Evolutionary conservation across 1,140 invertebrate genomes (phyloP).

Genomic region (Drosophila prosaltans): DNA sequence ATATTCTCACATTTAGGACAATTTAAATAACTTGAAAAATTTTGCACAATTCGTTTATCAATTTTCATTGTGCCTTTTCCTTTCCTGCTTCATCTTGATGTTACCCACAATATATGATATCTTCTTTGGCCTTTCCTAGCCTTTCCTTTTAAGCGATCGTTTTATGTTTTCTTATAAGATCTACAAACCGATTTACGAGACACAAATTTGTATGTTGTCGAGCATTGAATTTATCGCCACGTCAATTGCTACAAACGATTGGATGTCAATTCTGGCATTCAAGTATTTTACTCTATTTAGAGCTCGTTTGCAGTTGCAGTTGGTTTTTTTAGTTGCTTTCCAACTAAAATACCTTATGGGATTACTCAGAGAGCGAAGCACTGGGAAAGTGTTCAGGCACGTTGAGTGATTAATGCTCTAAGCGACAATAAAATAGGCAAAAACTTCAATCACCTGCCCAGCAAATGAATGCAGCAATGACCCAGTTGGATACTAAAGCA

Average conservation of each 20-base stretch:
- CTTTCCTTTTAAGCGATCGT: too few species aligned
- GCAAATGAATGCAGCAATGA: constrained; percentile 52
- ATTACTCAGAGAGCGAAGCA: constrained; percentile 37
- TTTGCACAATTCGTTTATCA: too few species aligned
- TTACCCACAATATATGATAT: too few species aligned
- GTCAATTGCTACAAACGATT: constrained; percentile 59
- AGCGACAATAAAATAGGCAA: constrained; percentile 28
- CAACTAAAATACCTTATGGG: constrained; percentile 35
- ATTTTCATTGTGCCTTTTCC: too few species aligned
- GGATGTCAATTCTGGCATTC: constrained; percentile 65
- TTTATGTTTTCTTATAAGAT: too few species aligned
- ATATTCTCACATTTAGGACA: too few species aligned
- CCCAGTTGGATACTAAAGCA: constrained; percentile 54
- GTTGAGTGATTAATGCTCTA: constrained; percentile 50
- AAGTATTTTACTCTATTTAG: constrained; percentile 28
- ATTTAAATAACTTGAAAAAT: too few species aligned
- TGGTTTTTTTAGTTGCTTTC: neutral
- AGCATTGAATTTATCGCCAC: constrained; percentile 48
- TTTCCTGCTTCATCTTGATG: too few species aligned
- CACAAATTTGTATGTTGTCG: constrained; percentile 14
- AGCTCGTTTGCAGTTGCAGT: neutral
- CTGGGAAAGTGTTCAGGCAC: constrained; percentile 35
- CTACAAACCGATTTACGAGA: neutral
- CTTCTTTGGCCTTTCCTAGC: too few species aligned
- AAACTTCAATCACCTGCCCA: constrained; percentile 36